These are phyloP conservation scores for Tiliqua scincoides DNA, from an alignment of 2,113 vertebrate genomes.

Conservation along the genomic window DNA sequence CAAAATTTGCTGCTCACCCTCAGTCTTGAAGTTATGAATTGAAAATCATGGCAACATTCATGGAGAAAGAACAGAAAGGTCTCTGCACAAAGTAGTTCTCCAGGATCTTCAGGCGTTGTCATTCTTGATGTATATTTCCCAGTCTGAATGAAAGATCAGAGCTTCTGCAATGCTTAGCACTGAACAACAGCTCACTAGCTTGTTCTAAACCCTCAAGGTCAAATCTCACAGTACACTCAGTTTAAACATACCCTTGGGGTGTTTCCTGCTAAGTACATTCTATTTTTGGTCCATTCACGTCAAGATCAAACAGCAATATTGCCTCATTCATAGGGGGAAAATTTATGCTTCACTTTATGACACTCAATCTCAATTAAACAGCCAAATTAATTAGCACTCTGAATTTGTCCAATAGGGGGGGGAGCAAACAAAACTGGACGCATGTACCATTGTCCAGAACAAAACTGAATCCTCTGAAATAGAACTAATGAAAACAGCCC, in stretches of 20 bases:
- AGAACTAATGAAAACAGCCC: constrained; percentile 62
- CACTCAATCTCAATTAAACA: constrained; percentile 66
- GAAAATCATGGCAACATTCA: not conserved
- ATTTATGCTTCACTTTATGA: constrained; percentile 43
- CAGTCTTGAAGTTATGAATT: not conserved
- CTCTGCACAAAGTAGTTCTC: not conserved
- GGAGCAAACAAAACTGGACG: constrained; percentile 28
- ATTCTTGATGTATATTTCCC: not conserved
- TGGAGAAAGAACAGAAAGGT: not conserved
- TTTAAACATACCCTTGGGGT: constrained; percentile 60
- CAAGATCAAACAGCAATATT: constrained; percentile 49
- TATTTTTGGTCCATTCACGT: constrained; percentile 67
- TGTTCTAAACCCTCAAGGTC: constrained; percentile 58
- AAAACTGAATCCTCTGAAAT: constrained; percentile 56
- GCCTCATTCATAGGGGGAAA: constrained; percentile 41
- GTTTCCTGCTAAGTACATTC: constrained; percentile 66
- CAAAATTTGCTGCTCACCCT: not conserved
- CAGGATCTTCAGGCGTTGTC: not conserved
- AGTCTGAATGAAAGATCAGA: constrained; percentile 15
- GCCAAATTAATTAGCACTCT: constrained; percentile 70
- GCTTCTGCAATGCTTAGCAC: constrained; percentile 38
- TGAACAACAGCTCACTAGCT: constrained; percentile 18
- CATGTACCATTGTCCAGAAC: constrained; percentile 50
- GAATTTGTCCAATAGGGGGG: constrained; percentile 42
- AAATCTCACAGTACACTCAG: constrained; percentile 62